Conservation (phyloP, 2,888 invertebrate genomes). For the Arenicola marina region DNA sequence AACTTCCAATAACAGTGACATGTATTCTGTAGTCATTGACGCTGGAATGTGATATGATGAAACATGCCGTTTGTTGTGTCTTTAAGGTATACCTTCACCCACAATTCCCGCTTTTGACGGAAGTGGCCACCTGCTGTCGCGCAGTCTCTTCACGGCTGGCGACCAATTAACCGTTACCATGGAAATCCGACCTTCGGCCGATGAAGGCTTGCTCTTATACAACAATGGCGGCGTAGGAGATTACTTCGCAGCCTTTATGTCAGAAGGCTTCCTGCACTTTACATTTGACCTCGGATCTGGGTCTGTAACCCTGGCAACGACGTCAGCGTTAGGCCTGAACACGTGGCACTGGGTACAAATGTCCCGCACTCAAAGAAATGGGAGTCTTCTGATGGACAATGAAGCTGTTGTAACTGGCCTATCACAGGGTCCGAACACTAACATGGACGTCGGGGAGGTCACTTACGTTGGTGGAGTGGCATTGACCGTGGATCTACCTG, state of each 20-base stretch:
- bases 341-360: not conserved
- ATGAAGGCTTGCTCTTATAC: too few relatives aligned
- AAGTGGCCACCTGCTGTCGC: too few relatives aligned
- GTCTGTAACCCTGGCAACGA: not conserved
- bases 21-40: too few relatives aligned
- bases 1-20: too few relatives aligned
- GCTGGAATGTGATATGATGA: too few relatives aligned
- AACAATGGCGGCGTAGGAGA: too few relatives aligned
- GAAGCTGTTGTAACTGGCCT: not conserved
- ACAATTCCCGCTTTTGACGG: too few relatives aligned
- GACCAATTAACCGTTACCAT: too few relatives aligned
- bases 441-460: not conserved
- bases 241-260: not conserved
- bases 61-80: too few relatives aligned
- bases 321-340: not conserved
- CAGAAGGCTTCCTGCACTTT: not conserved
- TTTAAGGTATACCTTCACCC: too few relatives aligned
- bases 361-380: not conserved
- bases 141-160: too few relatives aligned
- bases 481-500: not conserved
- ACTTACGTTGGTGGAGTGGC: slow-evolving; percentile 1
- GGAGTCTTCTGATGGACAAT: not conserved
- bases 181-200: too few relatives aligned
- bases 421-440: not conserved
- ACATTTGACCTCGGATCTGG: slow-evolving; percentile 7